Percentiles rank a stretch among this genome's conserved stretches.
Conservation (phyloP, 2,113 vertebrate genomes). For the Otolemur garnettii region DNA sequence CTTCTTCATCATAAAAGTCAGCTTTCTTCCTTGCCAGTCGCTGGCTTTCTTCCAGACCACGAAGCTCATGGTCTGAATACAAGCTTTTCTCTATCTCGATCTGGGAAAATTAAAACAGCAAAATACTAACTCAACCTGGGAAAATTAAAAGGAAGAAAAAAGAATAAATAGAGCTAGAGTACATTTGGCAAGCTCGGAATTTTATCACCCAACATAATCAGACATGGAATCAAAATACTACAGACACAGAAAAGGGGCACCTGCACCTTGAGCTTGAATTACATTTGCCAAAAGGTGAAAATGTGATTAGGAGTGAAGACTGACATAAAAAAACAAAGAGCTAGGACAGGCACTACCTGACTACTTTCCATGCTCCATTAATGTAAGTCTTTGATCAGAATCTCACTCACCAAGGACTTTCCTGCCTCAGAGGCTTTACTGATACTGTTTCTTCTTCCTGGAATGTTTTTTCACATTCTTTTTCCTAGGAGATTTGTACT, state of each 20-base stretch:
- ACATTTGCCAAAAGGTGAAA: neutral
- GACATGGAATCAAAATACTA: neutral
- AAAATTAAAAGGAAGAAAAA: neutral
- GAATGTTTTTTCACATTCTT: neutral
- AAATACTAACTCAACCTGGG: conserved; percentile 90
- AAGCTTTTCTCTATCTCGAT: conserved; percentile 94
- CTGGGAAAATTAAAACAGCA: conserved; percentile 82
- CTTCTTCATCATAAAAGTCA: conserved; percentile 83
- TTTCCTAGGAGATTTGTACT: neutral
- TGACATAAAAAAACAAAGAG: neutral
- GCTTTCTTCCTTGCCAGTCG: conserved; percentile 89
- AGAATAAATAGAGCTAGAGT: neutral
- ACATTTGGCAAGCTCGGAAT: neutral
- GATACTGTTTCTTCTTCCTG: neutral
- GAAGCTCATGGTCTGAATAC: conserved; percentile 95
- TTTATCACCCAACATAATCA: neutral
- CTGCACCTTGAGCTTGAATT: neutral
- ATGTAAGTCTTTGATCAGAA: neutral
- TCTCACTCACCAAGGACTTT: neutral
- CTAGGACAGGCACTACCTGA: neutral
- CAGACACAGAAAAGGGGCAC: neutral
- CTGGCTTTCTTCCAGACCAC: conserved; percentile 90
- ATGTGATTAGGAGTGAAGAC: neutral
- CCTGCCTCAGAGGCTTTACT: neutral
- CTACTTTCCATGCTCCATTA: neutral